Conservation (phyloP, 1,140 invertebrate species). For the Vanessa atalanta region DNA sequence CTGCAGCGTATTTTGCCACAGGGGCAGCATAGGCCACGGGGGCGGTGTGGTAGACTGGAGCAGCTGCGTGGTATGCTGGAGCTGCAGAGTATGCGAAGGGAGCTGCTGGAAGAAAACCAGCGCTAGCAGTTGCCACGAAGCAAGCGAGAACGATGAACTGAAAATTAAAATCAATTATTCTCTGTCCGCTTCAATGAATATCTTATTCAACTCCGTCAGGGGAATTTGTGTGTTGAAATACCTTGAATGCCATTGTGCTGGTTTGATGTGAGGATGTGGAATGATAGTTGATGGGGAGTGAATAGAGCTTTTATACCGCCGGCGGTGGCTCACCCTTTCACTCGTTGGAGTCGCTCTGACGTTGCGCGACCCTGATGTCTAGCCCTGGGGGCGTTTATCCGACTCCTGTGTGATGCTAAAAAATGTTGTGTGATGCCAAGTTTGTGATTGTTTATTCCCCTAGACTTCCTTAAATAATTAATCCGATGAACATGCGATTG, state of each 20-base stretch:
- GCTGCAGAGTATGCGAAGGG: slow-evolving; percentile 49
- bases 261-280: slow-evolving; percentile 57
- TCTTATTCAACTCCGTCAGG: background rate
- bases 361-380: slow-evolving; percentile 55
- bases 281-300: slow-evolving; percentile 63
- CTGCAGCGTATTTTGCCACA: slow-evolving; percentile 38
- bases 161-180: slow-evolving; percentile 40
- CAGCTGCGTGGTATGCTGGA: slow-evolving; percentile 79
- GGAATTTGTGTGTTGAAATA: slow-evolving; percentile 35
- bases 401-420: background rate
- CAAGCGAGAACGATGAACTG: slow-evolving; percentile 67
- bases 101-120: slow-evolving; percentile 54
- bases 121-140: slow-evolving; percentile 62
- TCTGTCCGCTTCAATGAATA: background rate
- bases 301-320: slow-evolving; percentile 67
- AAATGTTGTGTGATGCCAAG: too few relatives aligned
- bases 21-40: slow-evolving; percentile 45
- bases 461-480: too few relatives aligned
- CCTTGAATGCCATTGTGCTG: slow-evolving; percentile 73
- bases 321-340: slow-evolving; percentile 73
- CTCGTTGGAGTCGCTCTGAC: slow-evolving; percentile 47
- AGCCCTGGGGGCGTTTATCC: slow-evolving; percentile 49
- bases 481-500: too few relatives aligned
- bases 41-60: slow-evolving; percentile 69
- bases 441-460: too few relatives aligned